Conservation (phyloP, 1,140 invertebrate species). For the Hylaeus anthracinus region DNA sequence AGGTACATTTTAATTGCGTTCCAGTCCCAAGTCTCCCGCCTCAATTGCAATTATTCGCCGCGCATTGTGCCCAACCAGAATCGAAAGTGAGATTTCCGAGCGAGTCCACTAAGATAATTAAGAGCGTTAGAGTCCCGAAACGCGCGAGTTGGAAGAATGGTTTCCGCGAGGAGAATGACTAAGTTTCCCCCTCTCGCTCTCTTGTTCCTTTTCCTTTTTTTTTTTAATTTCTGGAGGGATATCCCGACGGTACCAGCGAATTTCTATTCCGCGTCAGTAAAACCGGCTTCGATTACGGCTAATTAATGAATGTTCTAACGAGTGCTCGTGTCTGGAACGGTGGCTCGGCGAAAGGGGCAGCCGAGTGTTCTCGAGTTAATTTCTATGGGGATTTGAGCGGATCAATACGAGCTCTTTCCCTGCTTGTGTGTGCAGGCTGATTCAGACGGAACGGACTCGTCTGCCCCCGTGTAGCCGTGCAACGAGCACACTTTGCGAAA, state of each 20-base stretch:
- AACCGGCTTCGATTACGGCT: slow-evolving; percentile 59
- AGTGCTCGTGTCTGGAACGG: slow-evolving; percentile 56
- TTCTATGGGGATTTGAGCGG: slow-evolving; percentile 65
- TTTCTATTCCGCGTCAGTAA: slow-evolving; percentile 60
- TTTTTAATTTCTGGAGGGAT: slow-evolving; percentile 37
- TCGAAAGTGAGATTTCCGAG: slow-evolving; percentile 42
- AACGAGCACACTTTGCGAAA: neutral
- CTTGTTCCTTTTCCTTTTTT: neutral
- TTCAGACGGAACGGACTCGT: slow-evolving; percentile 7
- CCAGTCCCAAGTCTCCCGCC: neutral
- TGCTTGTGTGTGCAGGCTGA: slow-evolving; percentile 18
- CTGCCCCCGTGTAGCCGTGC: slow-evolving; percentile 7
- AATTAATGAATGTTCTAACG: slow-evolving; percentile 64
- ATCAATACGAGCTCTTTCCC: slow-evolving; percentile 52
- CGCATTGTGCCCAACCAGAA: neutral
- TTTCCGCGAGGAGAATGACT: slow-evolving; percentile 35
- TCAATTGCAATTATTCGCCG: neutral
- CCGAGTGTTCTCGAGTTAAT: slow-evolving; percentile 64
- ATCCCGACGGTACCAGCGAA: slow-evolving; percentile 35
- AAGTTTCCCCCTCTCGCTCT: slow-evolving; percentile 15
- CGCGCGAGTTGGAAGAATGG: slow-evolving; percentile 54
- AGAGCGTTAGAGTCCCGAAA: slow-evolving; percentile 27
- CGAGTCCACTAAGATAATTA: slow-evolving; percentile 57
- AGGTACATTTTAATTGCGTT: neutral
- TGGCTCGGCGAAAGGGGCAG: slow-evolving; percentile 54